Evolutionary conservation across 2,888 invertebrate genomes (phyloP), one percentile per base, ranked within the genome.

Genomic region (Agonopterix subpropinquella): DNA sequence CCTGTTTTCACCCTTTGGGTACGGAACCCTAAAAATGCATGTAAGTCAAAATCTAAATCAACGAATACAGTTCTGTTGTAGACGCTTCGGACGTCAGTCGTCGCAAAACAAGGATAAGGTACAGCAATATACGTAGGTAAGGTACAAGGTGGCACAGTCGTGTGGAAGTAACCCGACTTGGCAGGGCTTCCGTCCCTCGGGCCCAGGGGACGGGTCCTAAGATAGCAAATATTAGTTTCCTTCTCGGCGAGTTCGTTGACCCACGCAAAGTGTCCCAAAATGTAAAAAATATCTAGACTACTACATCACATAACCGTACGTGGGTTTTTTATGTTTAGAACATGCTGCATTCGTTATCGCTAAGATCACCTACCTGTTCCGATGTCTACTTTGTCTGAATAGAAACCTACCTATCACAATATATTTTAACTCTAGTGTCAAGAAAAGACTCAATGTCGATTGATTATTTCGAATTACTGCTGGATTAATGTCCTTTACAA

Each of bases 181-280:
- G 78, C 80, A 74, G 70, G 70, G 70, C 71, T 67, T 65, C 64
- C 66, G 70, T 69, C 74, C 77, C 81, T 65, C 62, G 77, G 83
- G 76, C 81, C 79, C 73, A 72, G 73, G 74, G 73, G 28, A 28
- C 28, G 28, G 28, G 28, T 70, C 74, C 74, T 77, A 79, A 76
- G 74, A 77, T 75, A 65, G 77, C 74, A 83, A 87, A 86, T 86
- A 85, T 83, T 83, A 80, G 80, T 80, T 79, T 76, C 73, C 75
- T 78, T 75, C 73, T 69, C 70, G 70, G 77, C 71, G 70, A 72
- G 86, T 80, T 83, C 85, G 72, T 74, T 80, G 85, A 85, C 82
- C 81, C 71, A 76, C 57, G 70, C 68, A 68, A 80, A 80, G 68
- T 76, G 70, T 59, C 68, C 65, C 63, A 63, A 64, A 54, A 64